Percentiles rank a stretch among this genome's conserved stretches.
These are phyloP conservation scores for Drosophila lacertosa DNA, from an alignment of 1,140 invertebrate species.

Conservation along the genomic window DNA sequence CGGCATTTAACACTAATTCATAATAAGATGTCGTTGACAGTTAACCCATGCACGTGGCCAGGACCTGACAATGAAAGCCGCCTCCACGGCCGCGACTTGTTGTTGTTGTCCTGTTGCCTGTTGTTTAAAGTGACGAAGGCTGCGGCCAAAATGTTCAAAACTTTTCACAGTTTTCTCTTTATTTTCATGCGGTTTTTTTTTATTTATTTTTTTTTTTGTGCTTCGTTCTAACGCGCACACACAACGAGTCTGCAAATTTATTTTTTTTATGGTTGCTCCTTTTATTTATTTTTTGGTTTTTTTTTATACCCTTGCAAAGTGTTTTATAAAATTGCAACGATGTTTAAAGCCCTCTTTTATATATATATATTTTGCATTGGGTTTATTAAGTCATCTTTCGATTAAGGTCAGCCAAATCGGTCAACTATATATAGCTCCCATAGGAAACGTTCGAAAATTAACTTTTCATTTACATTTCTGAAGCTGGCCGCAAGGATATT, in stretches of 20 bases:
- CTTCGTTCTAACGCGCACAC: constrained; percentile 20
- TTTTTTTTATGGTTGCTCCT: constrained; percentile 24
- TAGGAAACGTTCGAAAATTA: no score
- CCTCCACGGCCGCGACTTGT: constrained; percentile 46
- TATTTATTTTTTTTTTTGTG: constrained; percentile 8
- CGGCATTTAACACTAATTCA: constrained; percentile 82
- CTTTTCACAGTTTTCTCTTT: constrained; percentile 41
- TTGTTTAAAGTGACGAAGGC: constrained; percentile 68
- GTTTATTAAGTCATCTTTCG: no score
- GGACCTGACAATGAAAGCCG: constrained; percentile 71
- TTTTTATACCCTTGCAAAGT: constrained; percentile 1
- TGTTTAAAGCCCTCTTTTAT: no score
- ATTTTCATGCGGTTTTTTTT: no score
- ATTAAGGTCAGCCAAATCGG: no score
- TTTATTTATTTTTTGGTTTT: constrained; percentile 35
- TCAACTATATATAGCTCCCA: constrained; percentile 33
- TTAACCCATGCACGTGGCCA: constrained; percentile 69
- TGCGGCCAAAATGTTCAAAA: constrained; percentile 35
- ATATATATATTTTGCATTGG: no score
- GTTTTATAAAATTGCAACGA: no score
- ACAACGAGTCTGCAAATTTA: constrained; percentile 23
- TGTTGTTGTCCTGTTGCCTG: constrained; percentile 50
- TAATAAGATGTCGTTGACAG: constrained; percentile 82
- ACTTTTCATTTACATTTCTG: no score
- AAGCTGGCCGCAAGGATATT: no score